Evolutionary conservation across 2,797 vertebrate genomes (phyloP), one percentile per base, ranked within the genome.

Genomic region (Carduelis carduelis): DNA sequence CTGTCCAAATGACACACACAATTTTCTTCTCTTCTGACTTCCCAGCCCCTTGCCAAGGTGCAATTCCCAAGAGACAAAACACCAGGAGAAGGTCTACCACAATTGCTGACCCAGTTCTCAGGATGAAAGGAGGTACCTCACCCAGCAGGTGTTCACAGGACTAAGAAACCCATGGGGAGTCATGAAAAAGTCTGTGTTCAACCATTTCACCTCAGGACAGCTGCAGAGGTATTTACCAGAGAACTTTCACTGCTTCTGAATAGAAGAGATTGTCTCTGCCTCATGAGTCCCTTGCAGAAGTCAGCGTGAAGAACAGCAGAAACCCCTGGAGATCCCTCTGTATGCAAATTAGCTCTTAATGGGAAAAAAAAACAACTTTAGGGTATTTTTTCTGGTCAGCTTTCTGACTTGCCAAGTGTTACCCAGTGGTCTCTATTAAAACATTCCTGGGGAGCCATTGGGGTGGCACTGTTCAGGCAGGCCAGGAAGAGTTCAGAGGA

Each of bases 381-480:
- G 26, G 46, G 46, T 47, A 12, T 34, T 83, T 89, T 86, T 92
- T 47, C 71, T 46, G 57, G 46, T 81, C 65, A 78, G 4, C 18
- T 82, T 78, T 92, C 52, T 87, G 59, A 74, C 50, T 59, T 79
- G 21, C 68, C 10, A 49, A 56, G 43, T 32, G 60, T 82, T 72
- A 66, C n/a, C 37, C 47, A 21, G 46, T 26, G 32, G 23, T 80
- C 52, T 28, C 16, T 64, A 24, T 68, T 80, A 68, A 59, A 71
- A 19, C 7, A 4, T 35, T 77, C 66, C 63, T 56, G 46, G 52
- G 46, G 32, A 66, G 34, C 37, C 0, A 0, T 41, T 87, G 52
- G 41, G 26, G 19, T 89, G 71, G 56, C 79, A 83, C 13, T 68
- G 89, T 69, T 93, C 55, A 63, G 86, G 70, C 81, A 93, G 86